Percentiles rank a stretch among this genome's conserved stretches.
Conservation (phyloP, 2,113 vertebrate genomes). For the Podarcis cretensis region DNA sequence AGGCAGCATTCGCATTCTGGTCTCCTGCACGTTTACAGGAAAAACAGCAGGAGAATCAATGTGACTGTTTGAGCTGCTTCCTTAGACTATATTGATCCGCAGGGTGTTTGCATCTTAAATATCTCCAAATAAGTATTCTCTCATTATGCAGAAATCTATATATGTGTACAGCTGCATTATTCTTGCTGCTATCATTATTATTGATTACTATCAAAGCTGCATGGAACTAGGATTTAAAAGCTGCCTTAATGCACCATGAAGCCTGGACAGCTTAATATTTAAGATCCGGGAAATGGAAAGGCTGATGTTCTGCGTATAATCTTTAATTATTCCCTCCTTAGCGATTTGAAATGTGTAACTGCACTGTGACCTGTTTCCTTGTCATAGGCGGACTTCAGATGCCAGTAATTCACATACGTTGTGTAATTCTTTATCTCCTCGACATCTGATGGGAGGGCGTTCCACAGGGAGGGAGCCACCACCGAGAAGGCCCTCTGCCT, state of each 20-base stretch:
- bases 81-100: slow-evolving; percentile 1
- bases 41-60: slow-evolving; percentile 19
- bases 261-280: neutral
- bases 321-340: slow-evolving; percentile 12
- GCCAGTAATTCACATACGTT: neutral
- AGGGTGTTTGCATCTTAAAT: slow-evolving; percentile 16
- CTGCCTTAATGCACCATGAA: slow-evolving; percentile 9
- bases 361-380: neutral
- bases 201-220: slow-evolving; percentile 8
- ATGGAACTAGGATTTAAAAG: neutral
- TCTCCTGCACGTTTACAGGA: slow-evolving; percentile 2
- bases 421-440: neutral
- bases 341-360: neutral
- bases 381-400: neutral
- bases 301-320: neutral
- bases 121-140: slow-evolving; percentile 2
- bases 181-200: neutral
- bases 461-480: too few species aligned
- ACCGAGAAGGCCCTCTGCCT: too few species aligned
- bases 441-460: too few species aligned
- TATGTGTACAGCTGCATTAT: neutral
- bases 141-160: slow-evolving; percentile 10
- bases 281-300: neutral
- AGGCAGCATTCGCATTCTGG: neutral
- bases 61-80: neutral